A percentile compares a stretch with the other conserved stretches of the same genome.
Conservation (phyloP, 2,797 vertebrate genomes). For the Anguilla marmorata region DNA sequence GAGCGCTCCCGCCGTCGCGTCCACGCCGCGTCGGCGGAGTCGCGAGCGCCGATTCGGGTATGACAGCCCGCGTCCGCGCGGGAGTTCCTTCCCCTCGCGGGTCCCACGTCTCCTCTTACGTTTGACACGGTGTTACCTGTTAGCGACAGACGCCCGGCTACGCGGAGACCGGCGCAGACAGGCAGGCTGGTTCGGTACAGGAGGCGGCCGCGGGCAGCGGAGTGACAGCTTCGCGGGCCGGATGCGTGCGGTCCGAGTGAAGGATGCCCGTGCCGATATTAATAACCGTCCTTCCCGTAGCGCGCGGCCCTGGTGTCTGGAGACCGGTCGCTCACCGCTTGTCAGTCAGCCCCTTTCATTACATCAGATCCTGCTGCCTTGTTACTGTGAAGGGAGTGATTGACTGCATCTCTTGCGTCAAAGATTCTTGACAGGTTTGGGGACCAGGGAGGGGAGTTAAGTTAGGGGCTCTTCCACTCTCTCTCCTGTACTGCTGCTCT, state of each 20-base stretch:
- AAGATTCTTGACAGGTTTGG: background rate
- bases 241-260: constrained; percentile 37
- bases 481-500: background rate
- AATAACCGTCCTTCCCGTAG: constrained; percentile 36
- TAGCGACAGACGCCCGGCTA: constrained; percentile 17
- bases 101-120: background rate
- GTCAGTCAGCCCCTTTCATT: constrained; percentile 29
- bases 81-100: constrained; percentile 25
- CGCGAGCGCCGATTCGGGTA: background rate
- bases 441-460: background rate
- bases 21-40: background rate
- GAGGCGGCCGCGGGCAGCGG: constrained; percentile 18
- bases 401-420: constrained; percentile 12
- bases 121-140: background rate
- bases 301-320: background rate
- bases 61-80: constrained; percentile 42
- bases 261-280: constrained; percentile 41
- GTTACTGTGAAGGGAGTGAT: constrained; percentile 4
- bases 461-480: background rate
- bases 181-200: constrained; percentile 40
- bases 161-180: constrained; percentile 27
- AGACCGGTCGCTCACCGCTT: constrained; percentile 19
- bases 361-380: background rate
- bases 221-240: constrained; percentile 27
- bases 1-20: background rate